These are phyloP conservation scores for Platycheirus rosarum DNA, from an alignment of 2,888 invertebrate genomes.

Conservation along the genomic window DNA sequence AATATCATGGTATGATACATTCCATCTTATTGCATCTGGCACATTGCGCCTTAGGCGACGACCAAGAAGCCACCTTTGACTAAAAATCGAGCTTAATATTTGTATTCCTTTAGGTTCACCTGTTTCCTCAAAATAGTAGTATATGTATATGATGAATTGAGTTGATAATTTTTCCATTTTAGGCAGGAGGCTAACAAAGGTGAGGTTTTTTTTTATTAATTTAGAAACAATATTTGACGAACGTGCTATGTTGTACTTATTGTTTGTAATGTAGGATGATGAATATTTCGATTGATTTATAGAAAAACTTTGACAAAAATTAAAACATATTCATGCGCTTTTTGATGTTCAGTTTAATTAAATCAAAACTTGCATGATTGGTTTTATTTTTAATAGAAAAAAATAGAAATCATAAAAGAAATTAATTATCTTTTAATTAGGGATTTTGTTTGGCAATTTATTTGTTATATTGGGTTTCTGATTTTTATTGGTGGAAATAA, in stretches of 20 bases:
- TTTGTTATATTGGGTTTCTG: too few species aligned
- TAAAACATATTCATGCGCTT: neutral
- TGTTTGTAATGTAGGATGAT: neutral
- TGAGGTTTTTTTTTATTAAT: neutral
- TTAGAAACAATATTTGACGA: neutral
- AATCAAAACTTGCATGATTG: neutral
- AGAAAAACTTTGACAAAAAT: neutral
- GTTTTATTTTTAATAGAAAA: too few species aligned
- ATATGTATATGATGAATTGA: slow-evolving; percentile 13
- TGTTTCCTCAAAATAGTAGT: neutral
- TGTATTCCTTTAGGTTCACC: neutral
- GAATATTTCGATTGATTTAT: neutral
- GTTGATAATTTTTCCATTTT: slow-evolving; percentile 7
- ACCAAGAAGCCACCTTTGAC: too few species aligned
- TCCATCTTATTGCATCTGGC: too few species aligned
- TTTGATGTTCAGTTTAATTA: neutral
- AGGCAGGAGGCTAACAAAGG: too few species aligned
- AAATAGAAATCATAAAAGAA: too few species aligned
- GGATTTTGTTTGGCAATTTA: too few species aligned
- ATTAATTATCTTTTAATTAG: too few species aligned
- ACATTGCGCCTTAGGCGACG: too few species aligned
- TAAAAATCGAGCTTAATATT: neutral
- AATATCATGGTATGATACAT: too few species aligned
- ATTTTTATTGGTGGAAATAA: too few species aligned
- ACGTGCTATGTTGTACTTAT: slow-evolving; percentile 4